Evolutionary conservation across 1,140 invertebrate species (phyloP), one percentile per base, ranked within the genome.

Genomic region (Hyphantria cunea): DNA sequence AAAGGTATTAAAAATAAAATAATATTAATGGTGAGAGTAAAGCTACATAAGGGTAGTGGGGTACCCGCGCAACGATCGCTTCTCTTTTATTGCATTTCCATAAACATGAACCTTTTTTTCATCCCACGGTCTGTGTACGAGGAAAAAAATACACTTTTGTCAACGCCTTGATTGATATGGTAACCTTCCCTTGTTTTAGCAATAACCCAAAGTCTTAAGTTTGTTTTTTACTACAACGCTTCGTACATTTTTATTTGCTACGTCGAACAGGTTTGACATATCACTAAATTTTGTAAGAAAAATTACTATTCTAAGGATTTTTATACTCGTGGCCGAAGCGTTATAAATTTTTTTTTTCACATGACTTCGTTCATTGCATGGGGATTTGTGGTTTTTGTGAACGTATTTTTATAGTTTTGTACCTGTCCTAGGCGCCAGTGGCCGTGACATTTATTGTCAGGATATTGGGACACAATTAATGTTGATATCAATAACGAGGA

Each of bases 151-250:
- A 72, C 77, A 82, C 81, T 87, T 90, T 90, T 90, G 86, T 90
- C 88, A 89, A 89, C 86, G 86, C 85, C 82, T 89, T 90, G 88
- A 90, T 90, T 90, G 88, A 90, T 90, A 88, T 78, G 85, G 81
- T 80, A 88, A 89, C 85, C 80, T 82, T 88, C 78, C 82, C 88
- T 89, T 90, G 88, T 90, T 90, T 90, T 90, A 90, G 88, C 88
- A 88, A 87, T 88, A 88, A 86, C 84, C 82, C 81, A 74, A 80
- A 80, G 71, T 76, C 76, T 80, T 84, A 76, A 75, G 71, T 68
- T 78, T 64, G 54, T 76, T 87, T 89, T 86, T 85, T 68, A 56
- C 66, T 69, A 68, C 62, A 60, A 66, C 65, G 65, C 51, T 64
- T 82, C 78, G 74, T 88, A 90, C 83, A 86, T 90, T 90, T 90